phyloP scores from a whole-genome alignment of 2,113 vertebrate genomes.

The Oryctolagus cuniculus region mOryCun1.1 NC_091448.1:20429501-20430000 shows the following conservation, averaged over 20 bases:
- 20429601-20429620: not conserved
- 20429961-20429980: conserved; percentile 13
- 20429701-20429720: not conserved
- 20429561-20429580: conserved; percentile 36
- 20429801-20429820: not conserved
- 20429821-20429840: not conserved
- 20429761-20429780: not conserved
- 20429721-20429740: not conserved
- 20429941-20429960: conserved; percentile 79
- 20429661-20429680: not conserved
- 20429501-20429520: not conserved
- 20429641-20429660: rapidly evolving
- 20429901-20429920: not conserved
- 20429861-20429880: conserved; percentile 59
- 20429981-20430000: conserved; percentile 35
- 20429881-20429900: conserved; percentile 48
- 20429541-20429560: not conserved
- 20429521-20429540: not conserved
- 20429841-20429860: not conserved
- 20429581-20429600: conserved; percentile 5
- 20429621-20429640: too few species aligned
- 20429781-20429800: not conserved
- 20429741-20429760: not conserved
- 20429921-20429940: conserved; percentile 67
- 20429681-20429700: not conserved